Percentiles rank a stretch among this genome's conserved stretches.
Conservation (phyloP, 1,140 invertebrate species). For the Drosophila sucinea region DNA sequence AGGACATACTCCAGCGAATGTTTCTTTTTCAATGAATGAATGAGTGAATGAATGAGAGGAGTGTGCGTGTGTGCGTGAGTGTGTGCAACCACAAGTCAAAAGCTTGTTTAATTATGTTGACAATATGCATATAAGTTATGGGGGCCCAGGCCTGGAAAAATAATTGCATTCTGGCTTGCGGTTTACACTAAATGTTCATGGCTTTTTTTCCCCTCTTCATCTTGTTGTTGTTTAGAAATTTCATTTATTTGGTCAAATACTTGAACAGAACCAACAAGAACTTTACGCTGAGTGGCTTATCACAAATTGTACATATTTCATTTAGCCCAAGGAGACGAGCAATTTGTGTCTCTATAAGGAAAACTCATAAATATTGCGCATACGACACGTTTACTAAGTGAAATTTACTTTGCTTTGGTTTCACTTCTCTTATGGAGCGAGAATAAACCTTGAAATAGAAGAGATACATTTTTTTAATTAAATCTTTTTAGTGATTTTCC, state of each 20-base stretch:
- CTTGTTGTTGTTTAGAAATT: slow-evolving; percentile 25
- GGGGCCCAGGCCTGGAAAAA: slow-evolving; percentile 28
- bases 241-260: slow-evolving; percentile 7
- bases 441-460: too few relatives aligned
- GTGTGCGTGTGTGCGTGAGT: slow-evolving; percentile 19
- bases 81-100: slow-evolving; percentile 57
- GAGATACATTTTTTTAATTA: too few relatives aligned
- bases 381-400: background rate
- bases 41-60: slow-evolving; percentile 31
- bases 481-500: too few relatives aligned
- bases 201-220: background rate
- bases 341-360: background rate
- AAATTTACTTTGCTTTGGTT: too few relatives aligned
- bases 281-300: background rate
- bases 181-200: slow-evolving; percentile 12
- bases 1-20: slow-evolving; percentile 48
- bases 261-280: background rate
- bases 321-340: too few relatives aligned
- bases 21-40: slow-evolving; percentile 43
- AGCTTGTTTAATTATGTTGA: slow-evolving; percentile 60
- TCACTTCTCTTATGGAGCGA: too few relatives aligned
- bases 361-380: background rate
- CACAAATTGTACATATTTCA: too few relatives aligned
- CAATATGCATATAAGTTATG: slow-evolving; percentile 55
- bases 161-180: slow-evolving; percentile 53